Evolutionary conservation across 1,140 invertebrate genomes (phyloP).

Genomic region (Branchinecta lynchi): DNA sequence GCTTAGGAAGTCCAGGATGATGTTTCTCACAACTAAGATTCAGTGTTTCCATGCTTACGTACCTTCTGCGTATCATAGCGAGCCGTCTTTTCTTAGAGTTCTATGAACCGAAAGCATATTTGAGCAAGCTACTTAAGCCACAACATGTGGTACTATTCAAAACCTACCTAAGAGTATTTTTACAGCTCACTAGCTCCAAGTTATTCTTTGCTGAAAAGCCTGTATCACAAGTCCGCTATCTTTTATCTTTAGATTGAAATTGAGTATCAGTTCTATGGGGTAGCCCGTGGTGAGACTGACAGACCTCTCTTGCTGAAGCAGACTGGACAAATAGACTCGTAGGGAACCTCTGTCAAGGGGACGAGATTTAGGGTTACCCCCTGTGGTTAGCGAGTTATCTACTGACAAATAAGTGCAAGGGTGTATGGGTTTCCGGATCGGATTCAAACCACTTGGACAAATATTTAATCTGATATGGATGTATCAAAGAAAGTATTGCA

Average conservation of each 20-base stretch:
- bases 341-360: constrained; percentile 10
- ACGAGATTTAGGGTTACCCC: constrained; percentile 4
- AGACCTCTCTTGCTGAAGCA: constrained; percentile 5
- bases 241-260: constrained; percentile 7
- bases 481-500: background rate
- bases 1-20: too few species aligned
- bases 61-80: too few species aligned
- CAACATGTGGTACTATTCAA: constrained; percentile 1
- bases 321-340: background rate
- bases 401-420: constrained; percentile 3
- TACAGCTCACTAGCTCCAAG: background rate
- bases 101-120: too few species aligned
- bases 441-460: constrained; percentile 10
- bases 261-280: constrained; percentile 3
- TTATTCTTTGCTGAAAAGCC: background rate
- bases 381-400: constrained; percentile 8
- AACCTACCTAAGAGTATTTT: background rate
- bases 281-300: background rate
- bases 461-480: constrained; percentile 3
- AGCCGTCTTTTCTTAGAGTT: too few species aligned
- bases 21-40: too few species aligned
- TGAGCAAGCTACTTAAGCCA: background rate
- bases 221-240: constrained; percentile 1
- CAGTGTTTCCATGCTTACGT: too few species aligned
- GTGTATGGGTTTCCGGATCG: background rate